Evolutionary conservation across 2,888 invertebrate genomes (phyloP).

Genomic region (Anodontia alba): DNA sequence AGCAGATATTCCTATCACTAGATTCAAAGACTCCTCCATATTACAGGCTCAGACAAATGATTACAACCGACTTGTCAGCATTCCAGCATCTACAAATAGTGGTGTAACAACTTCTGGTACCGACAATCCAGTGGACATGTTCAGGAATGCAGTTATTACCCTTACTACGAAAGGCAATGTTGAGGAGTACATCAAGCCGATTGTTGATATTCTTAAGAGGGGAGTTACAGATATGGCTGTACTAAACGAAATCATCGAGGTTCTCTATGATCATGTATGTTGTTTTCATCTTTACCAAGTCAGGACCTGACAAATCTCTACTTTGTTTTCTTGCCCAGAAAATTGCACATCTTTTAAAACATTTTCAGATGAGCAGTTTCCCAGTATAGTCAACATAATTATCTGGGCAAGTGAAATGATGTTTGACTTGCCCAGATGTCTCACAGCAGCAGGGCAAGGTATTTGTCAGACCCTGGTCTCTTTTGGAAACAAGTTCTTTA

Average conservation of each 20-base stretch:
- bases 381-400: too few species aligned
- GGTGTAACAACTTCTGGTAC: constrained; percentile 28
- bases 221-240: constrained; percentile 51
- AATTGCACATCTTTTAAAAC: too few species aligned
- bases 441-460: too few species aligned
- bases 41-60: constrained; percentile 54
- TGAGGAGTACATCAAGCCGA: constrained; percentile 59
- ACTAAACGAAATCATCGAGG: constrained; percentile 54
- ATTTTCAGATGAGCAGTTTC: too few species aligned
- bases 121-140: constrained; percentile 53
- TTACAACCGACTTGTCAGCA: constrained; percentile 47
- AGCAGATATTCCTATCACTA: too few species aligned
- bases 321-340: too few species aligned
- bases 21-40: too few species aligned
- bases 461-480: too few species aligned
- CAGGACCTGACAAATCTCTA: too few species aligned
- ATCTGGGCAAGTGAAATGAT: too few species aligned
- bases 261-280: constrained; percentile 56
- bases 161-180: constrained; percentile 61
- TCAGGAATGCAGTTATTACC: constrained; percentile 54
- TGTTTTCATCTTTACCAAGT: not conserved
- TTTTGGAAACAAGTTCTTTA: too few species aligned
- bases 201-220: constrained; percentile 47
- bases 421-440: too few species aligned
- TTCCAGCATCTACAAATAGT: constrained; percentile 24